Base-by-base conservation (phyloP, 2,888 invertebrate genomes). In the Pelosia muscerda region DNA sequence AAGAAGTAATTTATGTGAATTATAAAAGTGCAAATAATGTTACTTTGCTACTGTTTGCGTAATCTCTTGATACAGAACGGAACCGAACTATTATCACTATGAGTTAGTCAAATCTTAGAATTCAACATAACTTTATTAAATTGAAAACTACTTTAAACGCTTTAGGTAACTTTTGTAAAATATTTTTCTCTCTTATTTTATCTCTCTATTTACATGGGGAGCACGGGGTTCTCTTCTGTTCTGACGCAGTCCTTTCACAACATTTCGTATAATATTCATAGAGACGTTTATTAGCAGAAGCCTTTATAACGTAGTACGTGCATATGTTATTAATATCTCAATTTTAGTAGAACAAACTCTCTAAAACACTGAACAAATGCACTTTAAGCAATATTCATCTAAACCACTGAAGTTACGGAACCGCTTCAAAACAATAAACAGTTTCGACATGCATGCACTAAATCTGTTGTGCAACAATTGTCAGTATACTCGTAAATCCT, bases 401-500 rank as follows among this genome's bases (percentile, higher is more conserved):
- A n/a, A 56, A 49, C 23, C 53, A n/a, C 34, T 22, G 25, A 66
- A 62, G 25, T 23, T 38, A 54, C 49, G 15, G 22, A 69, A 64
- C 53, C n/a, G 22, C 61, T 63, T 65, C 63, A 63, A 75, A 71
- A 72, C 71, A 79, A 79, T 72, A 60, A 63, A 42, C 22, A 11
- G 31, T 79, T 74, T 71, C 77, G 60, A 68, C 67, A 79, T 67
- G 56, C 22, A 62, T 64, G 53, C 49, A 66, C 53, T 60, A 56
- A 66, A 54, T 63, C 58, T 3, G 66, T 75, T 71, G 72, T 69
- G 78, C 69, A 79, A 65, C 65, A 72, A 66, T 59, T 66, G 56
- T 54, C 62, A 28, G 49, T 58, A 70, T 69, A 15, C 38, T 38
- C 38, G 38, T 38, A 67, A 62, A 69, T 71, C 66, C 69, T 69